Evolutionary conservation across 2,797 vertebrate species (phyloP).

Genomic region (Tolypeutes matacus): DNA sequence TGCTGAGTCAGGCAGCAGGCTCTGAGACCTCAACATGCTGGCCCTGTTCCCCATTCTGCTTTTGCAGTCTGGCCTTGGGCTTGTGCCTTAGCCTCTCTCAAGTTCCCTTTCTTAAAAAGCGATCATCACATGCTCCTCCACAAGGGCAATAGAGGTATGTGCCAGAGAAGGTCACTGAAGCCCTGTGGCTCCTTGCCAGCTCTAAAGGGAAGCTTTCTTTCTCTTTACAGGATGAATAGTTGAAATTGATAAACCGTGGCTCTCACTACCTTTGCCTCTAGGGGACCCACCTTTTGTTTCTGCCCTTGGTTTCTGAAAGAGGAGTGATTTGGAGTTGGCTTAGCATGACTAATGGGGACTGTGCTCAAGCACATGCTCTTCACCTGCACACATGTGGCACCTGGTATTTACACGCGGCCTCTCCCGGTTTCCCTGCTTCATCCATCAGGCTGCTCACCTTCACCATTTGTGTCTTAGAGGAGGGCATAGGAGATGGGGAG

Average conservation of each 20-base stretch:
- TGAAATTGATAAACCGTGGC: too few species aligned
- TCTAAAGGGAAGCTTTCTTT: not conserved
- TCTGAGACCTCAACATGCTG: not conserved
- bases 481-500: not conserved
- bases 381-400: not conserved
- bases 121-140: not conserved
- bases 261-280: not conserved
- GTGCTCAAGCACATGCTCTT: not conserved
- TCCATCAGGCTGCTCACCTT: not conserved
- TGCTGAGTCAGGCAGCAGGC: not conserved
- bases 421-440: not conserved
- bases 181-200: not conserved
- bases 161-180: conserved; percentile 1
- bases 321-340: not conserved
- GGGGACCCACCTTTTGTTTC: not conserved
- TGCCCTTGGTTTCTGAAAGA: conserved; percentile 38
- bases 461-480: not conserved
- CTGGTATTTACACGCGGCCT: not conserved
- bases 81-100: conserved; percentile 34
- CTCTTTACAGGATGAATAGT: not conserved
- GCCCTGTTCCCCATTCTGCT: not conserved
- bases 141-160: not conserved
- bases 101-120: conserved; percentile 60
- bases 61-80: conserved; percentile 12
- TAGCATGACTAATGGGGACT: not conserved